Conservation (phyloP, 1,140 invertebrate genomes). For the Heliconius melpomene region DNA sequence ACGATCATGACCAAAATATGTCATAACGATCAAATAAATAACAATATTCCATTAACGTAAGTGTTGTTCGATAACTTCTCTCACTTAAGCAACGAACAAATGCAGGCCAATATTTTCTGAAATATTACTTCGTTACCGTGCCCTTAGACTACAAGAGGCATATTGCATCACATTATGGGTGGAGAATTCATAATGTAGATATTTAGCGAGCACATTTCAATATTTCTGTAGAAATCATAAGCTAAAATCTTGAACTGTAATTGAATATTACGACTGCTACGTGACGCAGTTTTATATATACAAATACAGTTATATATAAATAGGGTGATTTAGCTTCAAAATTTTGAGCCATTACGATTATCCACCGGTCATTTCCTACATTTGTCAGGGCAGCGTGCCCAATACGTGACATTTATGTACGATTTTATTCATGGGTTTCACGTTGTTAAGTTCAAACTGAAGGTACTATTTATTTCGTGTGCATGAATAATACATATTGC, state of each 20-base stretch:
- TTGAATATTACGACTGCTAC: neutral
- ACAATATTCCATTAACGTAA: conserved; percentile 29
- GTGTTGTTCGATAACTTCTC: conserved; percentile 26
- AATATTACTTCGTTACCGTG: conserved; percentile 28
- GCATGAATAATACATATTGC: conserved; percentile 67
- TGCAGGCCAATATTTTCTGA: conserved; percentile 33
- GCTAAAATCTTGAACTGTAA: conserved; percentile 4
- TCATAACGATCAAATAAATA: conserved; percentile 19
- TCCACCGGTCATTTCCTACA: conserved; percentile 22
- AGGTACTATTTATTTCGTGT: conserved; percentile 55
- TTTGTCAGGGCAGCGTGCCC: conserved; percentile 34
- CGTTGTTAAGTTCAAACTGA: conserved; percentile 43
- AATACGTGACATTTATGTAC: conserved; percentile 40
- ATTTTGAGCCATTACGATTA: conserved; percentile 4
- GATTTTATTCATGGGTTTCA: conserved; percentile 44
- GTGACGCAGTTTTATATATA: conserved; percentile 4
- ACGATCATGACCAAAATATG: conserved; percentile 8
- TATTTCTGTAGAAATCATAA: conserved; percentile 13
- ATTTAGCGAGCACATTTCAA: conserved; percentile 25
- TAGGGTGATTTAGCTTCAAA: neutral
- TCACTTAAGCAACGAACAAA: conserved; percentile 30
- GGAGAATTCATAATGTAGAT: conserved; percentile 28
- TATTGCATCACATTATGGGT: conserved; percentile 32
- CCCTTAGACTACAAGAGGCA: conserved; percentile 9
- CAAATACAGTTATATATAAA: neutral